Evolutionary conservation across 2,888 invertebrate species (phyloP).

Genomic region (Ecdyonurus torrentis): DNA sequence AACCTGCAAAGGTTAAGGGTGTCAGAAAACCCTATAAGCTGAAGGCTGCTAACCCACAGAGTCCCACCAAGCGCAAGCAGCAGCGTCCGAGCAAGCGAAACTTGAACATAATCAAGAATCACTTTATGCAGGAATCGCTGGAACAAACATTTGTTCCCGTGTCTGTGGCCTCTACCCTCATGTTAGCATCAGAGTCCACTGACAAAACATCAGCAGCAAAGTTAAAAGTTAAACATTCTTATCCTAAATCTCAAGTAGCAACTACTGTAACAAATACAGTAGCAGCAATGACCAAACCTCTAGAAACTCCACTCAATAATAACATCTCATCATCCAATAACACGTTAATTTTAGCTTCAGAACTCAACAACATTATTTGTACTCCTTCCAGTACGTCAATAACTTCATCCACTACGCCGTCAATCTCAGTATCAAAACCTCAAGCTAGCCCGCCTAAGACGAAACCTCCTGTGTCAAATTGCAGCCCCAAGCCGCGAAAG

Average conservation of each 20-base stretch:
- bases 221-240: background rate
- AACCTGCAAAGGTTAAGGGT: background rate
- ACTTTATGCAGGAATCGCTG: background rate
- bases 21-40: background rate
- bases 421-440: background rate
- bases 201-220: background rate
- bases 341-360: too few relatives aligned
- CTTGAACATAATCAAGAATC: background rate
- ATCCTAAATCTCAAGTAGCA: background rate
- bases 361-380: too few relatives aligned
- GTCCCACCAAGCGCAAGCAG: background rate
- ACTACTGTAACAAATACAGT: background rate
- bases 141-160: background rate
- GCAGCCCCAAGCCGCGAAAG: constrained; percentile 12
- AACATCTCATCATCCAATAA: too few relatives aligned
- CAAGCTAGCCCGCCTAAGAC: background rate
- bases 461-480: constrained; percentile 12
- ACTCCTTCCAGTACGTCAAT: background rate
- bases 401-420: background rate
- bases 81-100: background rate
- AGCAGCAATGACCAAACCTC: background rate
- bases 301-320: background rate
- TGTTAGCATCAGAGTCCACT: background rate
- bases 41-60: background rate
- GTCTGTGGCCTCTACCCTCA: background rate